Evolutionary conservation across 2,888 invertebrate species (phyloP), one percentile per base, ranked within the genome.

Genomic region (Miltochrista miniata): DNA sequence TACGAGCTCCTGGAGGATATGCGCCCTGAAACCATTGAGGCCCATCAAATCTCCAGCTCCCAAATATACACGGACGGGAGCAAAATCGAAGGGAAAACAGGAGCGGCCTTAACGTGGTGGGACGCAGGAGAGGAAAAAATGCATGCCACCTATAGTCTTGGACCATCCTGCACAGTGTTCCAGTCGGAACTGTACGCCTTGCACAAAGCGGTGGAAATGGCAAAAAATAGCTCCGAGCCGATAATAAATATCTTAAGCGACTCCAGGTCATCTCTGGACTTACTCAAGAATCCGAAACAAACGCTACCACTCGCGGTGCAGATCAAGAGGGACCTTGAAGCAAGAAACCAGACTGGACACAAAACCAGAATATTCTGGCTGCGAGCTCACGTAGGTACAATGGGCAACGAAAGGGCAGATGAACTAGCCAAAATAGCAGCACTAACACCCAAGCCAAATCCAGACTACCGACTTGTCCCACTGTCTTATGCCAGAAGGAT

Each of bases 311-410:
- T 52, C n/a, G 31, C 34, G 3, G 18, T 14, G 1, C 1, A 9
- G 5, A 41, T 49, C 3, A 36, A 24, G n/a, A 38, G 24, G 7
- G 33, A 39, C 36, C 24, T 56, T 7, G 5, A 18, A 5, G 11
- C 2, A 0, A 43, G 39, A 9, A 15, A 13, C 9, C 29, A 1
- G n/a, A 9, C 39, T 10, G 50, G 36, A 1, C 41, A 34, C 9
- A 15, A 45, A 7, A 13, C 50, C 7, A 37, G 34, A 14, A 30
- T 58, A 7, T 54, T 49, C 37, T 58, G 51, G 57, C 18, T 54
- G 1, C 43, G 45, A 14, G 54, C 50, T 0, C 50, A 54, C 31
- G 44, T 39, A 7, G 54, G 54, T 0, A 48, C 47, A 1, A 13
- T 30, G 0, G 54, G 54, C 1, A 50, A 47, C 10, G 54, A 54